Conservation (phyloP, 2,113 vertebrate species). For the Acrocephalus kingi region DNA sequence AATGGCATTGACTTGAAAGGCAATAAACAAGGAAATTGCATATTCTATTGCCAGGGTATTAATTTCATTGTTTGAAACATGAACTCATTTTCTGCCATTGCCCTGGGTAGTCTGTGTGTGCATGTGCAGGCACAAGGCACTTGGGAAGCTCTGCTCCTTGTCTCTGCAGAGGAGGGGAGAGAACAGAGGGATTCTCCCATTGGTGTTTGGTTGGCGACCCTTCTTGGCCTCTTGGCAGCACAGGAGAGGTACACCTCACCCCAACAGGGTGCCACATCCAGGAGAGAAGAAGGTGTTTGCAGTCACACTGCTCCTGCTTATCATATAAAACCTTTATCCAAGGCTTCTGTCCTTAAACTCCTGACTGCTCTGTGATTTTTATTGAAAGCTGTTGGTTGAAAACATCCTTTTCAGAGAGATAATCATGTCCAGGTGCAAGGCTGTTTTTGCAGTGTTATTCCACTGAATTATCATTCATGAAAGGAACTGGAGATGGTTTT, state of each 20-base stretch:
- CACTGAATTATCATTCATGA: background rate
- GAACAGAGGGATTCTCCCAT: fast-evolving
- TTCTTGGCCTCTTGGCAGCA: background rate
- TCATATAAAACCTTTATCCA: background rate
- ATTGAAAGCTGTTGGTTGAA: background rate
- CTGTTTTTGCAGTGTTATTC: background rate
- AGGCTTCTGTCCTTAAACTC: background rate
- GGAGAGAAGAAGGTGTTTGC: background rate
- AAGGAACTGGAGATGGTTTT: background rate
- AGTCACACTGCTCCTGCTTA: background rate
- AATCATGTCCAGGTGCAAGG: background rate
- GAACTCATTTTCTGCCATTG: background rate
- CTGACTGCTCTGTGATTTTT: background rate
- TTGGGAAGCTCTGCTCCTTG: background rate
- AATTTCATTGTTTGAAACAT: background rate
- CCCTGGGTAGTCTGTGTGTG: background rate
- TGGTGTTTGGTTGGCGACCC: background rate
- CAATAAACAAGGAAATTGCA: conserved; percentile 26
- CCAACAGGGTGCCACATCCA: fast-evolving
- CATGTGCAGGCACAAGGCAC: background rate
- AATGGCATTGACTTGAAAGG: background rate
- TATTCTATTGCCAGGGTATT: conserved; percentile 13
- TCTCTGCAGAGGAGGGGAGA: background rate
- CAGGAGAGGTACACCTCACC: fast-evolving
- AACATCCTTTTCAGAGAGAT: background rate